Conservation (phyloP, 2,113 vertebrate species). For the Corynorhinus townsendii region DNA sequence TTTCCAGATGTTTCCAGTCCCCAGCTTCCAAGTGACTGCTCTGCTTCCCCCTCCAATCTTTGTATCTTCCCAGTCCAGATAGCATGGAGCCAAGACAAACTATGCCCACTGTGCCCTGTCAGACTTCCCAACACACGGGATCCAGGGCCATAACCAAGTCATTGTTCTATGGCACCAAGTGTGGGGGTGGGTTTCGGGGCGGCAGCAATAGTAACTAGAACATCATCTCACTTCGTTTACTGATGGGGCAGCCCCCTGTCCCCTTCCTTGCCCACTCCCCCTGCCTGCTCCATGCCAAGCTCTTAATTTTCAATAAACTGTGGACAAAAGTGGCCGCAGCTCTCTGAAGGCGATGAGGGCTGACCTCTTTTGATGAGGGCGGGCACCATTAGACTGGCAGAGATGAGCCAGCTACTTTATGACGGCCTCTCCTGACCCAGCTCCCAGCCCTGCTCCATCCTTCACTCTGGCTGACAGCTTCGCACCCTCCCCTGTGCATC, state of each 20-base stretch:
- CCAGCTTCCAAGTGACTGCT: neutral
- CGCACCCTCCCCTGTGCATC: neutral
- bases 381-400: neutral
- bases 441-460: neutral
- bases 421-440: neutral
- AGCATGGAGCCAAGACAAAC: neutral
- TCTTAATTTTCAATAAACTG: neutral
- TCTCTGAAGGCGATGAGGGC: rapidly evolving
- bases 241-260: neutral
- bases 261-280: neutral
- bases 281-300: neutral
- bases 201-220: neutral
- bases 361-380: neutral
- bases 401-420: neutral
- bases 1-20: neutral
- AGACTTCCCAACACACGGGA: neutral
- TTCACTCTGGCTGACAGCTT: slow-evolving; percentile 23
- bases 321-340: neutral
- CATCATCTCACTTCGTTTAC: neutral
- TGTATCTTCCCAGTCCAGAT: neutral
- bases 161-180: neutral
- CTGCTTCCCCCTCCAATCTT: neutral
- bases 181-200: neutral
- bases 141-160: neutral
- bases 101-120: too few relatives aligned